Evolutionary conservation across 2,888 invertebrate genomes (phyloP), one percentile per base, ranked within the genome.

Genomic region (Lymantria monacha): DNA sequence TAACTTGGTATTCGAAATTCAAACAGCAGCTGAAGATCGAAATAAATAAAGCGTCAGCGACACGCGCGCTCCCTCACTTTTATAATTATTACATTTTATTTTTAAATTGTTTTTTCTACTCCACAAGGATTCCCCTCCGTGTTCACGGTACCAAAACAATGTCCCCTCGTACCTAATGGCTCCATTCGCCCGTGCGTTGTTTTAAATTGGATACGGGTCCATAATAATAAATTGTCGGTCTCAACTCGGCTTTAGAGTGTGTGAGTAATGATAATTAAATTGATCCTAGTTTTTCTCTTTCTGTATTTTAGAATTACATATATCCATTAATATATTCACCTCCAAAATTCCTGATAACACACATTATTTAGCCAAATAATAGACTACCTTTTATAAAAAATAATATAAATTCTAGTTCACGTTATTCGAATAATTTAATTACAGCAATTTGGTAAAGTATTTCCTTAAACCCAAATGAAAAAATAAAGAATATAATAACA

Each of bases 131-230:
- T 86, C 87, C 87, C 88, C 88, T 84, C 80, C 79, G 76, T 82
- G 76, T 81, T 81, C 74, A 74, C 70, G 71, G 72, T 82, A 78
- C 75, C 78, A 85, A 88, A 88, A 88, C 87, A 87, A 86, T 87
- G 81, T 79, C 75, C 82, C 87, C 80, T 75, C 79, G 74, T 76
- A 74, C 76, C 79, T 81, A 84, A 85, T 85, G 83, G 79, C 77
- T 80, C 79, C 81, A 81, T 83, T 83, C 82, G 82, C 70, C 76
- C 85, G 83, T 82, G 83, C 88, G 85, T 89, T 90, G 87, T 90
- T 91, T 90, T 87, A 91, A 90, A 90, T 91, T 88, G 87, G 90
- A 90, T 91, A 91, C 91, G 90, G 90, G 91, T 85, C 83, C 83
- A 83, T 87, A 85, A 88, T 89, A 89, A 91, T 89, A 88, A 90